Base-by-base conservation (phyloP, 2,113 vertebrate species). In the human (Homo sapiens) region DNA sequence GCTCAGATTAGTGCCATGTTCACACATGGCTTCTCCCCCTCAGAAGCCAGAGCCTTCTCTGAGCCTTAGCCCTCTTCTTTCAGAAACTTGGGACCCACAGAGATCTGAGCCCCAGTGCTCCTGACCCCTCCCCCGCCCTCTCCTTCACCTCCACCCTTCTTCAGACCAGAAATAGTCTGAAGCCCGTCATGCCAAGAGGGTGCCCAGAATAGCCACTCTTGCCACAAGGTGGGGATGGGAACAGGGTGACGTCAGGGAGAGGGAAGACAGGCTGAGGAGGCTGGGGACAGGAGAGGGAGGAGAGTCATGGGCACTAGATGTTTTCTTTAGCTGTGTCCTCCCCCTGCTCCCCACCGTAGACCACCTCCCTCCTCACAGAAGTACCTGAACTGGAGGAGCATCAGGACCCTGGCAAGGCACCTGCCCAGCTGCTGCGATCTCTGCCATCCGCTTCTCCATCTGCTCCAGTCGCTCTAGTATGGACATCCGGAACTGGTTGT, bases 401-500 rank as follows among this genome's bases (percentile, higher is more conserved):
- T 96, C 94, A 12, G 95, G 92, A 86, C 90, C 89, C 73, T 86
- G 97, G 55, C 88, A 84, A 55, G 95, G 95, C 9, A 40, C 79
- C 43, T 97, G 98, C 23, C 98, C 92, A 72, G 98, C 91, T 59
- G 98, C 98, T 1, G 98, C 98, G 80, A 99, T 99, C 90, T 99
- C 99, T 0, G 98, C 98, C 98, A 99, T 98, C 20, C 99, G 98
- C 86, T 98, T 98, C 98, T 99, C 99, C 99, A 99, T 99, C 97
- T 99, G 99, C 96, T 99, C 99, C 89, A 99, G 97, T 0, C 99
- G 98, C 96, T 99, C 99, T 95, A 99, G 96, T 66, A 99, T 99
- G 52, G 99, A 99, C 99, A 99, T 99, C 81, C 99, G 98, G 97
- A 99, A 99, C 98, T 99, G 99, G 96, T 99, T 99, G 97, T 99